phyloP scores from a whole-genome alignment of 1,140 invertebrate genomes.

The Calliphora vicina region DNA sequence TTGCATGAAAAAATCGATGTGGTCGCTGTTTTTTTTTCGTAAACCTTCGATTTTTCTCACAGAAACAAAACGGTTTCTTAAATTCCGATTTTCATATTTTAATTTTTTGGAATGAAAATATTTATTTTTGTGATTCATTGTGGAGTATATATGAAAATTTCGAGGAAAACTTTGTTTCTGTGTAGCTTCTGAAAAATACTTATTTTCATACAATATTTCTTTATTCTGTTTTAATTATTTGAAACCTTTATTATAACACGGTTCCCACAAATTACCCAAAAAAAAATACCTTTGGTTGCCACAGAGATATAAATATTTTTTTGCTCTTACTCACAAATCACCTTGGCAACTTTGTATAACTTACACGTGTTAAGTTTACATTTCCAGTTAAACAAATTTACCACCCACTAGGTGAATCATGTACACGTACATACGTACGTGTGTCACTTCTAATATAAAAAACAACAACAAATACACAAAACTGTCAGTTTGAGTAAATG shows the following conservation, averaged over 20 bases:
- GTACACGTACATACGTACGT: neutral
- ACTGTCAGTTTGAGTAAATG: neutral
- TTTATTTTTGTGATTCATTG: no score
- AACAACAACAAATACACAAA: neutral
- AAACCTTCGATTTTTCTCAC: no score
- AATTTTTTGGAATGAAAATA: no score
- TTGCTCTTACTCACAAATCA: neutral
- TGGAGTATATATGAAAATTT: no score
- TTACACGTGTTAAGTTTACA: neutral
- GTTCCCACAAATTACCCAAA: neutral
- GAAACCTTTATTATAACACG: neutral
- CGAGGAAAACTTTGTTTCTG: no score
- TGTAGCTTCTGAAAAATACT: no score
- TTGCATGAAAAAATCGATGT: no score
- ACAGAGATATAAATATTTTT: no score
- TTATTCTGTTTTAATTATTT: neutral
- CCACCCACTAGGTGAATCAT: neutral
- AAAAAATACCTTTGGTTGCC: neutral
- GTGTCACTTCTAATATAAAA: neutral
- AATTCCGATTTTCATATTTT: no score
- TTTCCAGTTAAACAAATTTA: neutral
- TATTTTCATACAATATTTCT: neutral
- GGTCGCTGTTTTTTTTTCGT: no score
- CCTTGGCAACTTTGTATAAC: neutral
- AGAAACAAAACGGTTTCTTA: no score